Base-by-base conservation (phyloP, 2,888 invertebrate genomes). In the Agonopterix heracliana region DNA sequence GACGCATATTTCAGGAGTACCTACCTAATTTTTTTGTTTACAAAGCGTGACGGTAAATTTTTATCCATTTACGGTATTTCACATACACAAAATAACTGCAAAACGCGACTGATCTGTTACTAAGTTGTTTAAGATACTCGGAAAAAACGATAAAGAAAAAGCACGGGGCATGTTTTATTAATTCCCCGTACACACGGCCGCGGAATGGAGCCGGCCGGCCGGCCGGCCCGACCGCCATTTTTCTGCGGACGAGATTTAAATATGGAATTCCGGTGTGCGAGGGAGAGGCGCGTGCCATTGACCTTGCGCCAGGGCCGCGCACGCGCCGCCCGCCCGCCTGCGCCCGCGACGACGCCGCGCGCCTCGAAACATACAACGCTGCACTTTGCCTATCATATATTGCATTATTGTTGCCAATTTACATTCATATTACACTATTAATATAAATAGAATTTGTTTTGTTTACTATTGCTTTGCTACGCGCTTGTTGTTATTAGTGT, bases 211-310 rank as follows among this genome's bases (percentile, higher is more conserved):
- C 71, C 74, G 74, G 80, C 80, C 81, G 87, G 50, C 35, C 74
- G 74, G 79, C 79, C 81, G 86, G 47, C 42, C 62, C 68, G 66
- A 81, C 80, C 83, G 88, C 86, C 86, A 86, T 87, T 87, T 88
- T 88, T 88, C 85, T 87, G 86, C 87, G 86, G 87, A 83, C 85
- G 85, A 86, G 86, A 87, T 87, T 88, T 87, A 88, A 88, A 88
- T 87, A 87, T 88, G 88, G 88, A 86, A 88, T 88, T 86, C 87
- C 87, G 87, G 87, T 86, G 88, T 86, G 86, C 81, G 87, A 87
- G 78, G 81, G 87, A 87, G 80, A 81, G 82, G 67, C 79, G 83
- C 83, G 83, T 86, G 87, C 86, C 85, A 88, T 86, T 88, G 87
- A 88, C 87, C 86, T 86, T 86, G 87, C 78, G 75, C 74, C 78